Percentiles rank a stretch among this genome's conserved stretches.
phyloP scores from a whole-genome alignment of 2,888 invertebrate genomes.

The Platycheirus rosarum region DNA sequence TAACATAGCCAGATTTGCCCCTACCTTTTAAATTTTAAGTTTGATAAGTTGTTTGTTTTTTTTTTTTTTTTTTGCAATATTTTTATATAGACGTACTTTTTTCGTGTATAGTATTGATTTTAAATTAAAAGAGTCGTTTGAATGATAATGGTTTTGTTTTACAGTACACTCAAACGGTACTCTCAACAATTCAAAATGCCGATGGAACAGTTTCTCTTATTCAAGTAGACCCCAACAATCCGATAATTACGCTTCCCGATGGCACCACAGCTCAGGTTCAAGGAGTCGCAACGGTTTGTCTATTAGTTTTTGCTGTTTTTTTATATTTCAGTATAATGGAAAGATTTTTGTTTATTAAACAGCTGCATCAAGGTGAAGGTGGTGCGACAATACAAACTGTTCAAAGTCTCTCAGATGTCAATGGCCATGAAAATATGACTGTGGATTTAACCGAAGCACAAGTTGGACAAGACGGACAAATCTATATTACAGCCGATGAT shows the following conservation, averaged over 20 bases:
- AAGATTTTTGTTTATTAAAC: conserved; percentile 6
- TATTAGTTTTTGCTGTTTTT: conserved; percentile 2
- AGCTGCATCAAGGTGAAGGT: conserved; percentile 88
- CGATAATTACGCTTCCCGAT: conserved; percentile 96
- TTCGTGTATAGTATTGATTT: neutral
- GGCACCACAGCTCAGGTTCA: conserved; percentile 97
- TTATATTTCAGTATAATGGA: neutral
- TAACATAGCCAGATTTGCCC: no score
- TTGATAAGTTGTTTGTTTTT: no score
- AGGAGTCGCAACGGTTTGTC: conserved; percentile 83
- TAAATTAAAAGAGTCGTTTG: conserved; percentile 13
- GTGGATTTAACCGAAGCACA: conserved; percentile 97
- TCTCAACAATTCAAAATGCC: conserved; percentile 97
- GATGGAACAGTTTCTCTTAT: conserved; percentile 98
- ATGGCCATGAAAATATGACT: conserved; percentile 91
- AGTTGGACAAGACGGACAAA: conserved; percentile 95
- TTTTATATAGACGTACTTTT: neutral
- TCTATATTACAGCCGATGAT: conserved; percentile 97
- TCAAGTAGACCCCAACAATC: conserved; percentile 96
- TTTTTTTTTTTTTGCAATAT: neutral
- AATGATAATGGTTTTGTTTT: conserved; percentile 57
- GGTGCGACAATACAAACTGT: conserved; percentile 86
- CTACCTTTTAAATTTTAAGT: no score
- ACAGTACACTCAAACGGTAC: conserved; percentile 93
- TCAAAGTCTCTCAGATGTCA: conserved; percentile 87